phyloP scores from a whole-genome alignment of 30 jellyfish, hydroid and myxozoan species.

The Aurelia aurita complex sp. Pacific region DNA sequence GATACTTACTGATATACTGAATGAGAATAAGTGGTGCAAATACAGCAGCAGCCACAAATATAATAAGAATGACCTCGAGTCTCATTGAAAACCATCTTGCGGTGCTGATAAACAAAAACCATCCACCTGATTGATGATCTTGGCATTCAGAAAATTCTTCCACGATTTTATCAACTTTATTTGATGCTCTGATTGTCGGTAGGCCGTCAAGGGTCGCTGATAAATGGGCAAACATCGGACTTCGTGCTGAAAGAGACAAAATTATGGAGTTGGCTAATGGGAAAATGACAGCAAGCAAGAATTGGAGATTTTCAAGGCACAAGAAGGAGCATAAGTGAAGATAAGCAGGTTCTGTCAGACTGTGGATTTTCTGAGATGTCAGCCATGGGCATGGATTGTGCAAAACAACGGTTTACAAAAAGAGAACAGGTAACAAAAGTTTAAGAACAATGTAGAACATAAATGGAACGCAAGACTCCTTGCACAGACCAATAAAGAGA shows the following conservation, averaged over 20 bases:
- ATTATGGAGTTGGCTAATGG: no score
- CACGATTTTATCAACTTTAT: constrained; percentile 27
- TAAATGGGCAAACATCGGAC: constrained; percentile 76
- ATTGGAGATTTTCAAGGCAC: no score
- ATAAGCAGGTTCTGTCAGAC: no score
- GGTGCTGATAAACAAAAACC: constrained; percentile 52
- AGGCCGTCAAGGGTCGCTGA: constrained; percentile 80
- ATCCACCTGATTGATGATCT: constrained; percentile 74
- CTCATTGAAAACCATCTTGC: constrained; percentile 80
- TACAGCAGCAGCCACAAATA: constrained; percentile 29
- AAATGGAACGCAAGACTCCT: no score
- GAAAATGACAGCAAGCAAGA: no score
- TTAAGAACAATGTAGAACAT: no score
- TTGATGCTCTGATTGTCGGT: constrained; percentile 62
- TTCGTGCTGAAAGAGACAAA: constrained; percentile 47
- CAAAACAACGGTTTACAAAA: no score
- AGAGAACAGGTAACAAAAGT: no score
- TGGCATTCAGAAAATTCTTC: constrained; percentile 59
- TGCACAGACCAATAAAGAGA: no score
- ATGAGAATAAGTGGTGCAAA: constrained; percentile 56
- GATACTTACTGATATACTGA: constrained; percentile 42
- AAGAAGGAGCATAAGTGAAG: no score
- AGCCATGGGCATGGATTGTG: no score
- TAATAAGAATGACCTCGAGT: constrained; percentile 40
- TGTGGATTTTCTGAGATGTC: no score